phyloP scores from a whole-genome alignment of 1,140 invertebrate genomes.

The Meloidogyne chitwoodi region DNA sequence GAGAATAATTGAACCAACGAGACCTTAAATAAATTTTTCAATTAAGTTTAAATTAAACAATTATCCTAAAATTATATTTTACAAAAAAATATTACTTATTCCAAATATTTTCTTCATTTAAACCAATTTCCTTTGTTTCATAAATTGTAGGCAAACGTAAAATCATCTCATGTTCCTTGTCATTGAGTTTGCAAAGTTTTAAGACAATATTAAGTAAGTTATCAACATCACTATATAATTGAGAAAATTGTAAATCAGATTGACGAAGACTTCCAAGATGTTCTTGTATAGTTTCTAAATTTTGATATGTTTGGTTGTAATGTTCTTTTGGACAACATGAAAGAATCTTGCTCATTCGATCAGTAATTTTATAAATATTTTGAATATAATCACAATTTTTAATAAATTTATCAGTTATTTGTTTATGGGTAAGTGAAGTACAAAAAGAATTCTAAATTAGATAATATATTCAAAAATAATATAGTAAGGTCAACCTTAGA shows the following conservation, averaged over 20 bases:
- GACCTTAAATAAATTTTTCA: background rate
- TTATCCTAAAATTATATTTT: background rate
- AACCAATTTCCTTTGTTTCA: background rate
- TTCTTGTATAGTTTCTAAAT: background rate
- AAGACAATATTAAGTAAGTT: background rate
- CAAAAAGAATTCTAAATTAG: background rate
- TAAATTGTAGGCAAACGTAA: background rate
- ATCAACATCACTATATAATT: background rate
- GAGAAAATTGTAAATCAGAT: background rate
- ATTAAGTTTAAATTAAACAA: too few relatives aligned
- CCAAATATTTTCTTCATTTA: background rate
- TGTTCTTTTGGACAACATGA: conserved; percentile 7
- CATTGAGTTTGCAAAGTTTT: background rate
- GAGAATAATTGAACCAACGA: background rate
- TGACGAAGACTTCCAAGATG: background rate
- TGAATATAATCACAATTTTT: background rate
- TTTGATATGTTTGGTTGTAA: background rate
- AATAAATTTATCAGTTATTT: background rate
- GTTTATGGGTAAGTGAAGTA: background rate
- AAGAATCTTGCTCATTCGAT: background rate
- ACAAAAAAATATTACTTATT: background rate
- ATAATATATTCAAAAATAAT: background rate
- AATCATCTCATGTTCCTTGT: background rate
- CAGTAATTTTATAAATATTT: background rate
- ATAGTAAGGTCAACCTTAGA: background rate